Percentiles rank a stretch among this genome's conserved stretches.
Evolutionary conservation across 1,140 invertebrate species (phyloP).

Genomic region (Eriocheir sinensis): DNA sequence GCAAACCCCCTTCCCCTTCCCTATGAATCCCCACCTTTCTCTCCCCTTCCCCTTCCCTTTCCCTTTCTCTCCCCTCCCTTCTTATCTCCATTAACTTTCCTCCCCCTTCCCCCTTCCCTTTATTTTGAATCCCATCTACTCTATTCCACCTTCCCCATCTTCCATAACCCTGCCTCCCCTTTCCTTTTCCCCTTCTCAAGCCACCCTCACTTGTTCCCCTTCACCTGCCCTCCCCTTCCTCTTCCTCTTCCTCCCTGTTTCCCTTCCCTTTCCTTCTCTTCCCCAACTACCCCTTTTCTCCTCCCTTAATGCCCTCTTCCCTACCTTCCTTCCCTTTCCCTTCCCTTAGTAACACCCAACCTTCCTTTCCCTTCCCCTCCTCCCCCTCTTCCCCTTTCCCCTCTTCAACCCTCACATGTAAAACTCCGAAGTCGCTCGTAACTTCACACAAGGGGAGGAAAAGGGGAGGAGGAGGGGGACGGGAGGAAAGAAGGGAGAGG

Average conservation of each 20-base stretch:
- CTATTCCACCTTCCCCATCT: too few relatives aligned
- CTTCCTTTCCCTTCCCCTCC: background rate
- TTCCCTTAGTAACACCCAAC: background rate
- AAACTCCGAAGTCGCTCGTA: conserved; percentile 3
- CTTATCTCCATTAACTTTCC: too few relatives aligned
- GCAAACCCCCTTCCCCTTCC: too few relatives aligned
- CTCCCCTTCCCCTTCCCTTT: too few relatives aligned
- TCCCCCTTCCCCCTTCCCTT: too few relatives aligned
- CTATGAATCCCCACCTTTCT: too few relatives aligned
- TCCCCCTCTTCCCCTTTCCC: background rate
- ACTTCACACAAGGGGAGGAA: background rate
- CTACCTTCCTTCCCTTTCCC: background rate
- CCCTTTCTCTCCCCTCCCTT: too few relatives aligned
- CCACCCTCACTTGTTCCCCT: too few relatives aligned
- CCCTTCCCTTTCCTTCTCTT: background rate
- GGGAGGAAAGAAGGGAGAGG: background rate
- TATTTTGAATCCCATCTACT: too few relatives aligned
- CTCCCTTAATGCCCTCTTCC: too few relatives aligned
- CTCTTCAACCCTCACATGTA: conserved; percentile 1
- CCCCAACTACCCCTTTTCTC: background rate
- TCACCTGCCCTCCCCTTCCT: background rate
- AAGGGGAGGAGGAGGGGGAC: background rate
- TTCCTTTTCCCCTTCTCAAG: too few relatives aligned
- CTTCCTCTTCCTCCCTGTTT: background rate
- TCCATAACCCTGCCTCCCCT: too few relatives aligned